Conservation (phyloP, 2,113 vertebrate species). For the Potamarius usumacintae region DNA sequence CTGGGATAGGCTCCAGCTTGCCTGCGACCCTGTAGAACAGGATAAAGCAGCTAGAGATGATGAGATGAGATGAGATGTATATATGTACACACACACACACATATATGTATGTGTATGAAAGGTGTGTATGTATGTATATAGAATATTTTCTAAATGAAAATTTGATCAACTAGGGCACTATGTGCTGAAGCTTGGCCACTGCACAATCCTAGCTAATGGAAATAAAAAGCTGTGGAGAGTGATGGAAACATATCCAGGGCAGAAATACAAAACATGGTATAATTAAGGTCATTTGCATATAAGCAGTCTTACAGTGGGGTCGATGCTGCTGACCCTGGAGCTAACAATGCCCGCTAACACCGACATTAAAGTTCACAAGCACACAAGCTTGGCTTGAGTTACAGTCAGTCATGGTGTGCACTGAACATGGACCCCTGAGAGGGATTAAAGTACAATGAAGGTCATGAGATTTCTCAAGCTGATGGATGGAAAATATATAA, state of each 20-base stretch:
- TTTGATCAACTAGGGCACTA: neutral
- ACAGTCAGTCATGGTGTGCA: neutral
- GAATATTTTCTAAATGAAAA: neutral
- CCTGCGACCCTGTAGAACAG: too few species aligned
- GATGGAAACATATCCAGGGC: slow-evolving; percentile 52
- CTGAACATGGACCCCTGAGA: neutral
- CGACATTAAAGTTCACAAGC: slow-evolving; percentile 51
- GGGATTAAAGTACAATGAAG: neutral
- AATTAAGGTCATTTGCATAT: slow-evolving; percentile 62
- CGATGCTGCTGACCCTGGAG: slow-evolving; percentile 51
- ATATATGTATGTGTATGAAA: too few species aligned
- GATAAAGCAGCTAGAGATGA: too few species aligned
- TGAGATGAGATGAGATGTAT: too few species aligned
- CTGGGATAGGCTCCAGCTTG: too few species aligned
- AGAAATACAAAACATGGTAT: slow-evolving; percentile 48
- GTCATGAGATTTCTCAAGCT: neutral
- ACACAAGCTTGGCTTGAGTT: slow-evolving; percentile 32
- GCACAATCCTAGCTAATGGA: neutral
- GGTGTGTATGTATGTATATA: too few species aligned
- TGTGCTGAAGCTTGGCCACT: neutral
- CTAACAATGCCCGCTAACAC: slow-evolving; percentile 46
- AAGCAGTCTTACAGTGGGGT: slow-evolving; percentile 55
- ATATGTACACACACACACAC: too few species aligned
- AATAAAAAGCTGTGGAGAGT: neutral
- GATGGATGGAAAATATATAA: neutral